These are phyloP conservation scores for Helarctos malayanus DNA, from an alignment of 2,797 vertebrate genomes.

Conservation along the genomic window DNA sequence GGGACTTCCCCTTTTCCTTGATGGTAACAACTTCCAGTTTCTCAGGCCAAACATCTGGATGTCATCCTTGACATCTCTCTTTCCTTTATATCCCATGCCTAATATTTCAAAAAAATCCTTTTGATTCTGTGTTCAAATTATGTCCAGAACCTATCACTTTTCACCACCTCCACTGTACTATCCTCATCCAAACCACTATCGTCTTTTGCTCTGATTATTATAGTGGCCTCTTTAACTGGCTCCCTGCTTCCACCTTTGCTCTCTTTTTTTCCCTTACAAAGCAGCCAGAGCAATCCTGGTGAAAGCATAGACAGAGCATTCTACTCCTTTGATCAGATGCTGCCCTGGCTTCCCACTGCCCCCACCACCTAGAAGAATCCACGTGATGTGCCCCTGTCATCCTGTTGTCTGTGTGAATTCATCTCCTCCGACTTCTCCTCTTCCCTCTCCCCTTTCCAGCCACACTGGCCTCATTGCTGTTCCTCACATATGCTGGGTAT, in stretches of 20 bases:
- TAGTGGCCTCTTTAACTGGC: neutral
- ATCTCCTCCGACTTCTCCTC: neutral
- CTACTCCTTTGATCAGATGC: neutral
- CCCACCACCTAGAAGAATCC: neutral
- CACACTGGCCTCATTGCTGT: neutral
- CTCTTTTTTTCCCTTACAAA: neutral
- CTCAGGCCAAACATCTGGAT: neutral
- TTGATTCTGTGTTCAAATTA: neutral
- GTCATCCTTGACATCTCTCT: neutral
- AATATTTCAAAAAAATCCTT: neutral
- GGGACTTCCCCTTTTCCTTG: neutral
- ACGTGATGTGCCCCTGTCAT: accelerated
- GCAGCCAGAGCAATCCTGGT: neutral
- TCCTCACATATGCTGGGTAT: neutral
- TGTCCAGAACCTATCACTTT: neutral
- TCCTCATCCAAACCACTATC: neutral
- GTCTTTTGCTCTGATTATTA: neutral
- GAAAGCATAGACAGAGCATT: neutral
- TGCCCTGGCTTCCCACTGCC: neutral
- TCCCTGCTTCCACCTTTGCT: neutral
- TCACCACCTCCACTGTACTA: neutral
- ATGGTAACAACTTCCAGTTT: neutral
- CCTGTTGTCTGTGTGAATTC: neutral
- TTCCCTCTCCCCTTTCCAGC: neutral
- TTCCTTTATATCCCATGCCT: neutral